phyloP scores from a whole-genome alignment of 2,888 invertebrate genomes.

The Notodonta ziczac region DNA sequence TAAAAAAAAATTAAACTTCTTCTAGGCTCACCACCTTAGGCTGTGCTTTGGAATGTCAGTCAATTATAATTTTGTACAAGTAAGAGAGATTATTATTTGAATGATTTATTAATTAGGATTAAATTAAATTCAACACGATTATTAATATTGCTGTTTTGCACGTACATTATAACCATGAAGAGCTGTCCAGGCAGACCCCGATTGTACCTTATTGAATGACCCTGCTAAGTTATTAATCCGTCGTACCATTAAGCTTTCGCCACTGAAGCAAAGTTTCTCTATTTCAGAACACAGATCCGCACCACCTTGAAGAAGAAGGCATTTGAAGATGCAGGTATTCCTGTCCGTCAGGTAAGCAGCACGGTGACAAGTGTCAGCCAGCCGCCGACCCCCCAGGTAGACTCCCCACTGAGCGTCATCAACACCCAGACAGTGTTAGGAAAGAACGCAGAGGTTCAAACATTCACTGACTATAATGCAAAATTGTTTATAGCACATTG shows the following conservation, averaged over 20 bases:
- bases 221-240: no score
- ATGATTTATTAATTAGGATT: no score
- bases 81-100: no score
- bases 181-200: no score
- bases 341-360: constrained; percentile 87
- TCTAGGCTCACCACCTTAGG: no score
- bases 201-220: no score
- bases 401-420: constrained; percentile 62
- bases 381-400: constrained; percentile 63
- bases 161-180: no score
- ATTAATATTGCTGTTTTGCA: no score
- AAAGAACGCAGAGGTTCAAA: constrained; percentile 84
- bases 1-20: no score
- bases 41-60: no score
- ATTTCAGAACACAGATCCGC: constrained; percentile 92
- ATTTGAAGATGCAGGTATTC: constrained; percentile 94
- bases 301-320: constrained; percentile 94
- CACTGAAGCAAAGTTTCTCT: not conserved
- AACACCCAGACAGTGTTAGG: constrained; percentile 72
- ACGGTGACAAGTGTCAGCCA: constrained; percentile 69
- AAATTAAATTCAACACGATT: no score
- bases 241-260: not conserved
- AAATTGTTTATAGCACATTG: constrained; percentile 25
- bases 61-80: no score
- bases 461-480: constrained; percentile 65